Conservation (phyloP, 2,113 vertebrate species). For the Aix galericulata region DNA sequence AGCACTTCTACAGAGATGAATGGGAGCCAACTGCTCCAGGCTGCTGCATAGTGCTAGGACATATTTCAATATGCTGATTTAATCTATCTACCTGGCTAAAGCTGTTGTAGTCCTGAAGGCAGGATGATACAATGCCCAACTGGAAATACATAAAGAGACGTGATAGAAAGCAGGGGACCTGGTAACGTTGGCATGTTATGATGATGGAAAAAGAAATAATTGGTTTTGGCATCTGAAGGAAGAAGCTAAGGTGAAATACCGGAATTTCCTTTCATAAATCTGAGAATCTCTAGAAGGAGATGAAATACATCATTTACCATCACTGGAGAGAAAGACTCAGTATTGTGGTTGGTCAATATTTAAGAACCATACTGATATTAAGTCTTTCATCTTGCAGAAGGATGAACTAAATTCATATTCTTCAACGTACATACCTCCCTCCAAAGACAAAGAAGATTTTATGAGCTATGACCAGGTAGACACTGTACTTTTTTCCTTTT, state of each 20-base stretch:
- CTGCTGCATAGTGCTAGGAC: neutral
- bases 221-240: neutral
- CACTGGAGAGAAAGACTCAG: neutral
- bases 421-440: neutral
- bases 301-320: constrained; percentile 32
- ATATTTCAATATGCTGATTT: constrained; percentile 74
- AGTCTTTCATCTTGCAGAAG: neutral
- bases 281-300: neutral
- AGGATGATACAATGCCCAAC: neutral
- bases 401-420: neutral
- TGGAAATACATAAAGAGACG: neutral
- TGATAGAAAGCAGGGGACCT: neutral
- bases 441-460: neutral
- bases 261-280: neutral
- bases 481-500: neutral
- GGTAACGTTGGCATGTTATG: neutral
- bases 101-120: neutral
- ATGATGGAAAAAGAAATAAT: neutral
- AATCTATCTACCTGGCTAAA: constrained; percentile 19
- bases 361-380: neutral
- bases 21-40: neutral
- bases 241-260: constrained; percentile 1
- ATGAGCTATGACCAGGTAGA: neutral
- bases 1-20: neutral
- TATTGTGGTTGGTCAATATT: neutral